Conservation (phyloP, 1,140 invertebrate species). For the Orchesella cincta region DNA sequence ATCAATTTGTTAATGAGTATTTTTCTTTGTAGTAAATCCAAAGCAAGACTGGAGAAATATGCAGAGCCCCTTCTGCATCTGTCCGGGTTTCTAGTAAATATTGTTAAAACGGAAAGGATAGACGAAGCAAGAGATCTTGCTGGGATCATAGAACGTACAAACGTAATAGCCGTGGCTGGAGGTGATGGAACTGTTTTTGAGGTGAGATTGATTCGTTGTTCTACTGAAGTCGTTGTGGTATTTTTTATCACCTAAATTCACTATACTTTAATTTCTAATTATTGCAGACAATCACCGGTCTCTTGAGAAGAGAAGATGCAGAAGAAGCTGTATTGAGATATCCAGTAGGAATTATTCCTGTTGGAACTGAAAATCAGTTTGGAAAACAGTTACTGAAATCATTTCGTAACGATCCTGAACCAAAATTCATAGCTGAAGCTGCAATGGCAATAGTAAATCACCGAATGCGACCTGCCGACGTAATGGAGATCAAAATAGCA, state of each 20-base stretch:
- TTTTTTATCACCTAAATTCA: too few species aligned
- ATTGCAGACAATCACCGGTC: constrained; percentile 63
- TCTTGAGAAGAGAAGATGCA: constrained; percentile 70
- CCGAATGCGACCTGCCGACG: constrained; percentile 70
- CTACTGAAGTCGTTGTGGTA: not conserved
- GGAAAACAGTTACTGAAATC: constrained; percentile 22
- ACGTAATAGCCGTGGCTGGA: constrained; percentile 86
- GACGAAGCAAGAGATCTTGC: constrained; percentile 78
- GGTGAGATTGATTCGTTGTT: constrained; percentile 60
- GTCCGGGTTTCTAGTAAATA: constrained; percentile 78
- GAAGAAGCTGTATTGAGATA: constrained; percentile 60
- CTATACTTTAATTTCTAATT: constrained; percentile 42
- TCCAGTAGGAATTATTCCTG: constrained; percentile 79
- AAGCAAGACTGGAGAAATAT: constrained; percentile 80
- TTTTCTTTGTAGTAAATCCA: constrained; percentile 63
- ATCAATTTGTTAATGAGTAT: too few species aligned
- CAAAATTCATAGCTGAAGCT: constrained; percentile 71
- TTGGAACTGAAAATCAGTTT: constrained; percentile 76
- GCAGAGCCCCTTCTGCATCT: constrained; percentile 88
- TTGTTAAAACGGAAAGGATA: constrained; percentile 79
- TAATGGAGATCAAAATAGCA: constrained; percentile 75
- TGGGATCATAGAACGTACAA: constrained; percentile 69
- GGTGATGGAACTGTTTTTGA: constrained; percentile 92
- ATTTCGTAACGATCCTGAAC: constrained; percentile 54
- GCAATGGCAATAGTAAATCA: constrained; percentile 80